phyloP scores from a whole-genome alignment of 2,113 vertebrate genomes.

The Calidris pugnax region DNA sequence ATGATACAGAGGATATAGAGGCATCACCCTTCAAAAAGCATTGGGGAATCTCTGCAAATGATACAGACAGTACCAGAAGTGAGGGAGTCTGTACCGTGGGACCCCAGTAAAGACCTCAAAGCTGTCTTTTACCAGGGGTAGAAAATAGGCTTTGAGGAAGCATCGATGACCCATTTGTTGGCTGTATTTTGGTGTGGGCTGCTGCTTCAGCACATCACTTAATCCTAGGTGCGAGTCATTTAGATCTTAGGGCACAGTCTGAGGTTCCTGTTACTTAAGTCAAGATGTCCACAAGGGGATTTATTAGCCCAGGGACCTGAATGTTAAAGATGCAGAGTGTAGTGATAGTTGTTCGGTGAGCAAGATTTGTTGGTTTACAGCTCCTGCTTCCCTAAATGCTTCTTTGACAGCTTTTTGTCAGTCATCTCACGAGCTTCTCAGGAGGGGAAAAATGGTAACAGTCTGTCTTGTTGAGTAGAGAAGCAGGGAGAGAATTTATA shows the following conservation, averaged over 20 bases:
- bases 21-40: not conserved
- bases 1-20: not conserved
- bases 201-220: not conserved
- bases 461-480: constrained; percentile 29
- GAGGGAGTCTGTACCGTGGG: not conserved
- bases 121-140: not conserved
- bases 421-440: constrained; percentile 17
- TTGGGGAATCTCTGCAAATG: not conserved
- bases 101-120: not conserved
- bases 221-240: not conserved
- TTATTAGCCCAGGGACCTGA: not conserved
- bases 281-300: not conserved
- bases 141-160: not conserved
- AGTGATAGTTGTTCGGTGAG: not conserved
- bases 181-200: not conserved
- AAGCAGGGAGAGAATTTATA: constrained; percentile 23
- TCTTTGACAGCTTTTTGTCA: constrained; percentile 42
- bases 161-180: not conserved
- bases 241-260: not conserved
- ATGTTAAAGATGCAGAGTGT: not conserved
- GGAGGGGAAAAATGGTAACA: not conserved
- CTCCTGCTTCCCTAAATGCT: not conserved
- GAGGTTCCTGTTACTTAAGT: not conserved
- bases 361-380: constrained; percentile 8
- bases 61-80: not conserved